Conservation (phyloP, 2,888 invertebrate genomes). For the Cosmia trapezina region DNA sequence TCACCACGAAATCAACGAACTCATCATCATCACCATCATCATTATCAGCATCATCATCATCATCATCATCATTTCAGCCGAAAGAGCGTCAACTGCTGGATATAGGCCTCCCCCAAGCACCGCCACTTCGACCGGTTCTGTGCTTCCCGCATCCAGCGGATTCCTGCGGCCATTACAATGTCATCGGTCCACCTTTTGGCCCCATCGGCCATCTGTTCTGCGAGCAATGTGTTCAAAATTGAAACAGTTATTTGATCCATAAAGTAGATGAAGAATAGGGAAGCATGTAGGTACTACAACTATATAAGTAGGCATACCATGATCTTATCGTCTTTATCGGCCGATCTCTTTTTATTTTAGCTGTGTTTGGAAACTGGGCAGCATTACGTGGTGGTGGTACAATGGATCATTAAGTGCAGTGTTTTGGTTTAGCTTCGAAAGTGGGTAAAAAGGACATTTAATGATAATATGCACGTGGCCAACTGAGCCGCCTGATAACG, state of each 20-base stretch:
- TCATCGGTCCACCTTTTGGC: too few species aligned
- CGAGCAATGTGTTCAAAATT: conserved; percentile 6
- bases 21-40: too few species aligned
- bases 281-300: conserved; percentile 13
- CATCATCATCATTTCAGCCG: too few species aligned
- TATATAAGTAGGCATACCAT: conserved; percentile 41
- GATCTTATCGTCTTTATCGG: conserved; percentile 71
- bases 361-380: conserved; percentile 70
- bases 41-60: too few species aligned
- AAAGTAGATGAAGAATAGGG: conserved; percentile 24
- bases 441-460: conserved; percentile 85
- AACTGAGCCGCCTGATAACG: conserved; percentile 39
- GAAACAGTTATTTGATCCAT: conserved; percentile 34
- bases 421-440: conserved; percentile 80
- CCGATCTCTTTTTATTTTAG: conserved; percentile 69
- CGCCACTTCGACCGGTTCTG: too few species aligned
- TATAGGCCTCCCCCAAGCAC: too few species aligned
- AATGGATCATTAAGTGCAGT: conserved; percentile 82
- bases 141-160: too few species aligned
- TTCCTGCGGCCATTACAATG: too few species aligned
- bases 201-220: too few species aligned
- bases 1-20: too few species aligned
- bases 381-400: conserved; percentile 71
- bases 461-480: conserved; percentile 79
- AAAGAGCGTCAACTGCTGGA: too few species aligned